These are phyloP conservation scores for Heliconius erato DNA, from an alignment of 2,888 invertebrate genomes.

Conservation along the genomic window DNA sequence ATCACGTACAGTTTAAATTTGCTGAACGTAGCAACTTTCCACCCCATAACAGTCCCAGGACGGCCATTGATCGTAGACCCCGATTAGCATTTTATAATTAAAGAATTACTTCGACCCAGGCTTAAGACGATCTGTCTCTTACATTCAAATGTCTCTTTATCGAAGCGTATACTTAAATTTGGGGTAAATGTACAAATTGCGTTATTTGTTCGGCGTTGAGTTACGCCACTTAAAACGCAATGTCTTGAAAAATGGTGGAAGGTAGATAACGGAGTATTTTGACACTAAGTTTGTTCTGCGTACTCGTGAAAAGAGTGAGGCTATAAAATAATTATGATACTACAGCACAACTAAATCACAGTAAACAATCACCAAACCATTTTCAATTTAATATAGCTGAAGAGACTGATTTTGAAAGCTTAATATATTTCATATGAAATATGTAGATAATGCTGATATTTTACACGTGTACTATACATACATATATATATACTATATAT, in stretches of 20 bases:
- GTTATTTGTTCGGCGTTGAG: background rate
- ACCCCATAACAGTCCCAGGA: conserved; percentile 75
- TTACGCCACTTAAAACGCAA: background rate
- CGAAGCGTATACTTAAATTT: background rate
- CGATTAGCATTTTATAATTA: conserved; percentile 85
- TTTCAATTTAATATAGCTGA: background rate
- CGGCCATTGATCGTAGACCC: conserved; percentile 74
- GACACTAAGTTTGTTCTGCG: background rate
- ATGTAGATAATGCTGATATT: conserved; percentile 1
- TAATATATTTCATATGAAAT: background rate
- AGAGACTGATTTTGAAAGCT: background rate
- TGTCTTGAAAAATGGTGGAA: too few species aligned
- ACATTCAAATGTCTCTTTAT: conserved; percentile 45
- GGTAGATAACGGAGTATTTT: background rate
- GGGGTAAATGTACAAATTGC: background rate
- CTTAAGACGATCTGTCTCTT: conserved; percentile 45
- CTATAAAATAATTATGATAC: background rate
- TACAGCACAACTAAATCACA: background rate
- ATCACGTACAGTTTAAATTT: conserved; percentile 52
- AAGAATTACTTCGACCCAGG: conserved; percentile 46
- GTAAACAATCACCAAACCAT: background rate
- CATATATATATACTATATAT: background rate
- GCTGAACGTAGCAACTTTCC: conserved; percentile 70
- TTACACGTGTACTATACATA: too few species aligned
- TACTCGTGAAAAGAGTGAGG: background rate